These are phyloP conservation scores for Chaenogobius annularis DNA, from an alignment of 2,113 vertebrate genomes.

Conservation along the genomic window DNA sequence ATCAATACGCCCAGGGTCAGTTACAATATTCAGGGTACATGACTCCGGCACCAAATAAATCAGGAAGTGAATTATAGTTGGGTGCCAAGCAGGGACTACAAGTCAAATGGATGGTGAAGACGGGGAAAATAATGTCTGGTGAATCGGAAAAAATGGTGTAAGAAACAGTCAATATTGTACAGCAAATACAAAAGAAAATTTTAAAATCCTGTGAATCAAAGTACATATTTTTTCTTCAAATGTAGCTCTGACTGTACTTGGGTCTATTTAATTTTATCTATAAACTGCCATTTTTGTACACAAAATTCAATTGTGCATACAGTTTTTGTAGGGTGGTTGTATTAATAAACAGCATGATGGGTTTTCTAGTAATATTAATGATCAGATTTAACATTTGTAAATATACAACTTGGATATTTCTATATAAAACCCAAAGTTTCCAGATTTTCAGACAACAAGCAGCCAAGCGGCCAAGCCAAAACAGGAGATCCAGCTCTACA, in stretches of 20 bases:
- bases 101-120: slow-evolving; percentile 30
- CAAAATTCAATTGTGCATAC: too few species aligned
- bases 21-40: slow-evolving; percentile 82
- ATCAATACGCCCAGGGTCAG: slow-evolving; percentile 81
- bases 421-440: too few species aligned
- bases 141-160: slow-evolving; percentile 1
- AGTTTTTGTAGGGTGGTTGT: background rate
- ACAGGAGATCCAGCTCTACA: too few species aligned
- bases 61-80: slow-evolving; percentile 73
- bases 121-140: background rate
- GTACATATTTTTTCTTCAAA: background rate
- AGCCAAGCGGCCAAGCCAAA: too few species aligned
- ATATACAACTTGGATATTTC: too few species aligned
- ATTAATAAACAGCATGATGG: background rate
- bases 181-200: background rate
- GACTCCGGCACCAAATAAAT: slow-evolving; percentile 80
- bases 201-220: background rate
- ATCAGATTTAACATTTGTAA: too few species aligned
- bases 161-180: background rate
- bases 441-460: too few species aligned
- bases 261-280: background rate
- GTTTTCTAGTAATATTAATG: too few species aligned
- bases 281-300: background rate
- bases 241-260: background rate
- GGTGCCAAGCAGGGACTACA: slow-evolving; percentile 45